Conservation (phyloP, 2,797 vertebrate species). For the Pangasius sanitwongsei region DNA sequence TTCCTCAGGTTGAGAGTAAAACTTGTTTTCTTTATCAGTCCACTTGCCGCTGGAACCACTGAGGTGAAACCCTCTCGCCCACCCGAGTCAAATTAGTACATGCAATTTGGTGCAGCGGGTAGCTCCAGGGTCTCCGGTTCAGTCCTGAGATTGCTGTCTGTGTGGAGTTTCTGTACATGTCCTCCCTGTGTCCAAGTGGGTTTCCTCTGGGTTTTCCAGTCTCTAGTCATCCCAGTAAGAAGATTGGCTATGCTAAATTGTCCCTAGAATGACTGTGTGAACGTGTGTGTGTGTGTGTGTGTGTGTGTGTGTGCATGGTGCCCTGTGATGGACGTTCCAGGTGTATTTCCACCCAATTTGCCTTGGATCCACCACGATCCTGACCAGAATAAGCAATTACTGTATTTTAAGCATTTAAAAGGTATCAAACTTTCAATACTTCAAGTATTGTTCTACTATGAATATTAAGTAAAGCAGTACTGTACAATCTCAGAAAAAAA, state of each 20-base stretch:
- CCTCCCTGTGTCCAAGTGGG: neutral
- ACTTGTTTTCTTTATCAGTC: neutral
- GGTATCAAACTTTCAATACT: neutral
- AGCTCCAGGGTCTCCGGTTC: neutral
- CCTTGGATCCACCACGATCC: neutral
- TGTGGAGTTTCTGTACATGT: neutral
- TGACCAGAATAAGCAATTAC: neutral
- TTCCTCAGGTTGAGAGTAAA: slow-evolving; percentile 8
- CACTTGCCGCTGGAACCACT: neutral
- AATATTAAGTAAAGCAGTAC: neutral
- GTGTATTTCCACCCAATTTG: neutral
- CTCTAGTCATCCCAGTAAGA: neutral
- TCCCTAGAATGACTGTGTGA: neutral
- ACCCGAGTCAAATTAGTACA: neutral
- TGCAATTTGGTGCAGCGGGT: neutral
- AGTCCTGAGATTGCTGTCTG: neutral
- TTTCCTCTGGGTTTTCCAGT: neutral
- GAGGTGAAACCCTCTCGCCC: neutral
- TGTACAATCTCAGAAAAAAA: neutral
- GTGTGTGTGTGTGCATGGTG: neutral
- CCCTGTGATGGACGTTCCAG: neutral
- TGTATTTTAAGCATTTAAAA: neutral
- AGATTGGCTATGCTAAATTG: neutral
- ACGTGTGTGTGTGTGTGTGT: neutral
- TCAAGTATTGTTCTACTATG: neutral